These are phyloP conservation scores for Temnothorax unifasciatus DNA, from an alignment of 2,888 invertebrate genomes.

Conservation along the genomic window DNA sequence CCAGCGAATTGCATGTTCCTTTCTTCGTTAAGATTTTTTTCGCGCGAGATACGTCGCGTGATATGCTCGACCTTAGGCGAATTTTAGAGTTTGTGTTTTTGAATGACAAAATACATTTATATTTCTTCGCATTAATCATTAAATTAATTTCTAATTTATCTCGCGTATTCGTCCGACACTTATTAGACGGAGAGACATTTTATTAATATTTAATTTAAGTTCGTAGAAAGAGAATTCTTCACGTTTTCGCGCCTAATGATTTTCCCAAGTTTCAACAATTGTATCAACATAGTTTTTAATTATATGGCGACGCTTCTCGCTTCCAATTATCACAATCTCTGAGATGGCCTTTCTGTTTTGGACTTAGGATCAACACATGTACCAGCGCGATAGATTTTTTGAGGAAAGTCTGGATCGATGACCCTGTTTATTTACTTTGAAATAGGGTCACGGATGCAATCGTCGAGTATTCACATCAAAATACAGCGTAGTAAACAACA, in stretches of 20 bases:
- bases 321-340: not conserved
- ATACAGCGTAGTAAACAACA: constrained; percentile 82
- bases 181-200: not conserved
- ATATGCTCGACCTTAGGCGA: not conserved
- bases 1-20: not conserved
- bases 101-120: not conserved
- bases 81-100: not conserved
- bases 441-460: constrained; percentile 77
- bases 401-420: constrained; percentile 49
- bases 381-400: not conserved
- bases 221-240: not conserved
- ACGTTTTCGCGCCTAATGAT: not conserved
- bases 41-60: not conserved
- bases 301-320: not conserved
- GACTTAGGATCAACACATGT: not conserved
- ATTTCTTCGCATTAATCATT: not conserved
- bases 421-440: constrained; percentile 79
- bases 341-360: not conserved
- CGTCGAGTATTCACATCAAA: constrained; percentile 65
- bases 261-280: not conserved
- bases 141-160: not conserved
- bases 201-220: constrained; percentile 4
- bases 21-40: not conserved
- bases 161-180: no score
- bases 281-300: not conserved